Percentiles rank a stretch among this genome's conserved stretches.
Evolutionary conservation across 2,113 vertebrate species (phyloP).

Genomic region (Typhlomys cinereus): DNA sequence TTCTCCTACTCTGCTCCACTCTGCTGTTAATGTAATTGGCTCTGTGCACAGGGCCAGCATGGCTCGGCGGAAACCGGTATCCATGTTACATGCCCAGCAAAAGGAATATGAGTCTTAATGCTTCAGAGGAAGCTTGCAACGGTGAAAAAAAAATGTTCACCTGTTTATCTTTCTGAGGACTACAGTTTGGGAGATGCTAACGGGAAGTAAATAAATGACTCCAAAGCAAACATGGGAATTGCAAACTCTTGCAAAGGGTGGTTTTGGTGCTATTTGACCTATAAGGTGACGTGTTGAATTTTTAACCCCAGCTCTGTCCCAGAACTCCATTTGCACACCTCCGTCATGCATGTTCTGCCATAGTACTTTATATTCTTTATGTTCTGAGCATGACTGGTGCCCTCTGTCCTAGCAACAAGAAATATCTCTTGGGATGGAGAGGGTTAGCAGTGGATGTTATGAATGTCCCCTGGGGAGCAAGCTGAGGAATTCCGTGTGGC

Average conservation of each 20-base stretch:
- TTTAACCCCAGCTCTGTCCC: not conserved
- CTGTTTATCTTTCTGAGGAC: constrained; percentile 63
- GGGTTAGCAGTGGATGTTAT: not conserved
- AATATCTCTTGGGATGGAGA: not conserved
- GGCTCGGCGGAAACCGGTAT: not conserved
- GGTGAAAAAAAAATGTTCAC: constrained; percentile 32
- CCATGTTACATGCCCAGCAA: constrained; percentile 6
- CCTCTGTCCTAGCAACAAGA: not conserved
- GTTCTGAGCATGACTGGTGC: not conserved
- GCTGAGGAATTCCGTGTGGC: not conserved
- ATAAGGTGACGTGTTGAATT: not conserved
- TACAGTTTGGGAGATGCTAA: constrained; percentile 65
- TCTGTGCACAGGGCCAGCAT: not conserved
- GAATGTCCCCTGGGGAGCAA: not conserved
- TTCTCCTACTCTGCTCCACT: not conserved
- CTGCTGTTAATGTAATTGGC: constrained; percentile 57
- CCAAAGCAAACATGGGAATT: not conserved
- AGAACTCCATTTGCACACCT: not conserved
- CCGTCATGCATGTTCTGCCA: not conserved
- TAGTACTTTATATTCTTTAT: not conserved
- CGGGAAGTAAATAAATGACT: constrained; percentile 65
- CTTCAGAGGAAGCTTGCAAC: constrained; percentile 40
- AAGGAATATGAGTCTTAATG: constrained; percentile 51
- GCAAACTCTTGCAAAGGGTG: not conserved
- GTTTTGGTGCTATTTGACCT: not conserved